These are phyloP conservation scores for Rhombomys opimus DNA, from an alignment of 2,113 vertebrate genomes.

Conservation along the genomic window DNA sequence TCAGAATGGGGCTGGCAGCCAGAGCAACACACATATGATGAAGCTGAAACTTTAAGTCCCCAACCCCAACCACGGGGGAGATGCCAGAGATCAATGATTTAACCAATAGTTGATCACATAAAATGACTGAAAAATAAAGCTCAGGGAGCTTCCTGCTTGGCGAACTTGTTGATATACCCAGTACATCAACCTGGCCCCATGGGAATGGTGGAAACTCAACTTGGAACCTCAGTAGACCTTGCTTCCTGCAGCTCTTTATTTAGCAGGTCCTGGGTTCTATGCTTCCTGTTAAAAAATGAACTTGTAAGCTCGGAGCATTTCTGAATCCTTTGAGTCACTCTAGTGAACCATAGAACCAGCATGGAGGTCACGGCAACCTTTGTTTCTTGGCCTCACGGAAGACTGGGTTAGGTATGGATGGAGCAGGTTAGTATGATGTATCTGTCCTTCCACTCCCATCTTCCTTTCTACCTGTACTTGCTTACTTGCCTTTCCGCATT, in stretches of 20 bases:
- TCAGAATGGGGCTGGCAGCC: neutral
- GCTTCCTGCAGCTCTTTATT: neutral
- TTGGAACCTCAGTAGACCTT: neutral
- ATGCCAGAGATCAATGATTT: neutral
- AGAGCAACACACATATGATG: neutral
- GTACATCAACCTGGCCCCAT: neutral
- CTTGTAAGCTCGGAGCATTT: neutral
- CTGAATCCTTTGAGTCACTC: neutral
- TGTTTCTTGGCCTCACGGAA: neutral
- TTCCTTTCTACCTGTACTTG: neutral
- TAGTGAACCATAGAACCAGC: neutral
- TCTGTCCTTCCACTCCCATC: neutral
- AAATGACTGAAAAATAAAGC: neutral
- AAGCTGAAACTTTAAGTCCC: neutral
- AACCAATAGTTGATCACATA: neutral
- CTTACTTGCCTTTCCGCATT: neutral
- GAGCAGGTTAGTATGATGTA: neutral
- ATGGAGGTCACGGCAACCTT: neutral
- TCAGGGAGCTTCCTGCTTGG: neutral
- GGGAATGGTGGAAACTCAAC: neutral
- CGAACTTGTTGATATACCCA: no score
- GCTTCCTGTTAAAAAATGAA: neutral
- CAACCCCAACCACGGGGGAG: neutral
- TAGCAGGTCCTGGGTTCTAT: neutral
- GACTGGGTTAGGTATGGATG: neutral